These are phyloP conservation scores for Gymnorhina tibicen DNA, from an alignment of 2,113 vertebrate species.

Conservation along the genomic window DNA sequence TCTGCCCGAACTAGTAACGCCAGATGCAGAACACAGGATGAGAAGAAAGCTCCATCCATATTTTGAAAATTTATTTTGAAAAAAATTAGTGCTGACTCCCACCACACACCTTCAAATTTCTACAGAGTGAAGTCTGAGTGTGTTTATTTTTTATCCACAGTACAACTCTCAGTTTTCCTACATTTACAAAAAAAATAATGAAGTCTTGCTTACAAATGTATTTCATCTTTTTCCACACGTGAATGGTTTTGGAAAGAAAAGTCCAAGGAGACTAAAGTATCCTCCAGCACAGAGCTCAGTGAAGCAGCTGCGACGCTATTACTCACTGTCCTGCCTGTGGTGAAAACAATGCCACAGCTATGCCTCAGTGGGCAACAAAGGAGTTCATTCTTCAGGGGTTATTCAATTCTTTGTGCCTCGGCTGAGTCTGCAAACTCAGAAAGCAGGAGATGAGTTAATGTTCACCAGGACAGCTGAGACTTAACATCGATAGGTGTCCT, in stretches of 20 bases:
- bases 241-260: slow-evolving; percentile 14
- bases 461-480: neutral
- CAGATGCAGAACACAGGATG: neutral
- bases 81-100: neutral
- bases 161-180: neutral
- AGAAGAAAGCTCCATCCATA: neutral
- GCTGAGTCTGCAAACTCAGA: slow-evolving; percentile 1
- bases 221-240: slow-evolving; percentile 26
- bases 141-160: neutral
- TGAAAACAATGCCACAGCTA: slow-evolving; percentile 56
- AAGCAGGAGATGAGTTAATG: neutral
- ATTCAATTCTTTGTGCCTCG: slow-evolving; percentile 9
- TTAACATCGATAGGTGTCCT: fast-evolving
- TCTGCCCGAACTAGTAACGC: neutral
- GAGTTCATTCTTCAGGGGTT: slow-evolving; percentile 31
- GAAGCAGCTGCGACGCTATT: slow-evolving; percentile 23
- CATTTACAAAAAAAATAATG: neutral
- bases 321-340: slow-evolving; percentile 17
- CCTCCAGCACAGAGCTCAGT: slow-evolving; percentile 8
- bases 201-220: slow-evolving; percentile 35
- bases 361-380: slow-evolving; percentile 48
- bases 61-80: neutral
- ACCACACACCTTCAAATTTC: neutral
- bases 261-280: slow-evolving; percentile 12
- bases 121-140: neutral